These are phyloP conservation scores for Girardia tigrina DNA, from an alignment of 2,888 invertebrate species.

Conservation along the genomic window DNA sequence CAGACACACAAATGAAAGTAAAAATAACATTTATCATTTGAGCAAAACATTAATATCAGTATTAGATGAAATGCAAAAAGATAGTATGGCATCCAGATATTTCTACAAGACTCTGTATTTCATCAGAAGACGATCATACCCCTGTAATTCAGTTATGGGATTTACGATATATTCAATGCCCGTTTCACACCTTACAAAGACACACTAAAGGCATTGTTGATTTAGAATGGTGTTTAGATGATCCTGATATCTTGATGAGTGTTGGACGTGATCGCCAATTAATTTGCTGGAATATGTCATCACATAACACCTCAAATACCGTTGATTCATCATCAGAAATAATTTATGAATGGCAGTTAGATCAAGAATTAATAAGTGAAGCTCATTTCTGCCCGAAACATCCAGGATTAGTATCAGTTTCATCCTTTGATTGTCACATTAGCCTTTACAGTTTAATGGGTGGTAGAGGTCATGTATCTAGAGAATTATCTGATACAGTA, in stretches of 20 bases:
- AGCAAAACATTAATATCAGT: neutral
- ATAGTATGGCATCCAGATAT: constrained; percentile 86
- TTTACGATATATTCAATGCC: constrained; percentile 70
- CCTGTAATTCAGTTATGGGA: constrained; percentile 89
- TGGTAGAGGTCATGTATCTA: neutral
- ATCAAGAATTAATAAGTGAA: constrained; percentile 66
- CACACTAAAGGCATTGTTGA: constrained; percentile 73
- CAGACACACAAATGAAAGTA: constrained; percentile 51
- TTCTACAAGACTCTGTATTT: constrained; percentile 80
- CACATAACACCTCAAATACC: constrained; percentile 54
- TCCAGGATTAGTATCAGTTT: constrained; percentile 68
- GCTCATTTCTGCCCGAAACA: constrained; percentile 76
- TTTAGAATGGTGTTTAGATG: constrained; percentile 74
- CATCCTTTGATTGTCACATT: constrained; percentile 73
- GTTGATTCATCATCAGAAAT: constrained; percentile 7
- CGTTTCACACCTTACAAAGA: constrained; percentile 67
- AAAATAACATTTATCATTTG: neutral
- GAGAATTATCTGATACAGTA: neutral
- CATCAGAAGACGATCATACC: constrained; percentile 80
- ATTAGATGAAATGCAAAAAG: constrained; percentile 67
- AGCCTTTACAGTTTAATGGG: constrained; percentile 41
- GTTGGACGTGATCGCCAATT: constrained; percentile 81
- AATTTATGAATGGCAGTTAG: constrained; percentile 13
- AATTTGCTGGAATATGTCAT: constrained; percentile 73
- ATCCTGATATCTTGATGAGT: constrained; percentile 71